Percentiles rank a stretch among this genome's conserved stretches.
Evolutionary conservation across 2,888 invertebrate genomes (phyloP).

Genomic region (Agrochola lychnidis): DNA sequence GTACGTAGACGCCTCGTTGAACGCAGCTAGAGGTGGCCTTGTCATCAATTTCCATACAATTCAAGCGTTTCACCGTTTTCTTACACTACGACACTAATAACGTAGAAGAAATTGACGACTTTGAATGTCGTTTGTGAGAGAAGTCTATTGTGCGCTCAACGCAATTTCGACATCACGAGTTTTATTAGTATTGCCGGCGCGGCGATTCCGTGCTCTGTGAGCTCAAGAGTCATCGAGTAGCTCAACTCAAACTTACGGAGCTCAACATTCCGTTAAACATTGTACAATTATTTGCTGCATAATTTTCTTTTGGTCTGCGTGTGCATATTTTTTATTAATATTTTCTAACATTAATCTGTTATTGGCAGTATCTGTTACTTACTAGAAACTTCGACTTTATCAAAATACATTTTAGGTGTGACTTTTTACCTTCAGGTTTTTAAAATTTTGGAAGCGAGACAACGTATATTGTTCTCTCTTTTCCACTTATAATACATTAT

Average conservation of each 20-base stretch:
- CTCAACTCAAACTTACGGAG: neutral
- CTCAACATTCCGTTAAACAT: neutral
- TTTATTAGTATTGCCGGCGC: too few species aligned
- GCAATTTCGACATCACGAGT: too few species aligned
- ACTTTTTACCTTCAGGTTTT: too few species aligned
- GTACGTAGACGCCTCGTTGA: neutral
- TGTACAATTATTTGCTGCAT: neutral
- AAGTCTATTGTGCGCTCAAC: too few species aligned
- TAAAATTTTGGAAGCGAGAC: neutral
- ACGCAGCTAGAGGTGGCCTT: too few species aligned
- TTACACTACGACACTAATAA: neutral
- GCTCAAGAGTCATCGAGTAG: neutral
- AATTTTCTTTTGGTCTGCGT: neutral
- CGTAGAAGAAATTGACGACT: neutral
- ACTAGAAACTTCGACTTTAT: neutral
- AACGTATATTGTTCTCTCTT: neutral
- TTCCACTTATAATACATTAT: neutral
- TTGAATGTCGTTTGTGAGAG: neutral
- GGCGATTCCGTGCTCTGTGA: neutral
- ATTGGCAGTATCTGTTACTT: neutral
- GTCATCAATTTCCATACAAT: too few species aligned
- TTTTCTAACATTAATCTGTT: neutral
- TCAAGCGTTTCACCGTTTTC: too few species aligned
- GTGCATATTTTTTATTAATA: neutral
- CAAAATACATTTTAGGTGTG: neutral